phyloP scores from a whole-genome alignment of 1,140 invertebrate species.

The Lysiphlebus fabarum region DNA sequence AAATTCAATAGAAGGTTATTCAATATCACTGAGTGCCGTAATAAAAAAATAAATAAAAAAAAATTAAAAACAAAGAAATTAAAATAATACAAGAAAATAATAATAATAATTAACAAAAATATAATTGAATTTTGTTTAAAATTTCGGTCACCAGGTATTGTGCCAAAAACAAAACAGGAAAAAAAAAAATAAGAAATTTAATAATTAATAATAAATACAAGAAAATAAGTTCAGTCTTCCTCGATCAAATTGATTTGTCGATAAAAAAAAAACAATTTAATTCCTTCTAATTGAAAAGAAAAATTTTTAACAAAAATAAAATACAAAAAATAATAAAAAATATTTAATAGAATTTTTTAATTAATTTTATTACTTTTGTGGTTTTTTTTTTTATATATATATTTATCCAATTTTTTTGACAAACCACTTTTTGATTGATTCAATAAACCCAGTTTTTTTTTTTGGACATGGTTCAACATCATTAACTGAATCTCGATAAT shows the following conservation, averaged over 20 bases:
- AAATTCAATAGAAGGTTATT: too few species aligned
- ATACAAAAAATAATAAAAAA: constrained; percentile 9
- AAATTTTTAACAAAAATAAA: neutral
- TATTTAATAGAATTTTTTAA: neutral
- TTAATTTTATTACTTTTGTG: constrained; percentile 3
- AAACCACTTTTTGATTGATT: neutral
- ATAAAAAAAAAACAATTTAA: neutral
- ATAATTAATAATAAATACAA: constrained; percentile 5
- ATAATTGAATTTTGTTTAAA: too few species aligned
- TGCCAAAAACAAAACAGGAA: neutral
- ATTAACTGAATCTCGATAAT: constrained; percentile 53
- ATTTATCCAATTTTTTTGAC: neutral
- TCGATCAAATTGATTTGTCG: neutral
- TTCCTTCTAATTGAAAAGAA: neutral
- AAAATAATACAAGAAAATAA: too few species aligned
- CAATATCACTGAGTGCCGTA: too few species aligned
- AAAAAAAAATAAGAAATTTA: neutral
- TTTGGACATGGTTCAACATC: constrained; percentile 50
- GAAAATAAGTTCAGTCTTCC: constrained; percentile 5
- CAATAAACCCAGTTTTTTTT: constrained; percentile 16
- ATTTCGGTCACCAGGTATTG: too few species aligned
- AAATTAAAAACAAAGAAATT: too few species aligned
- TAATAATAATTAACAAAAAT: too few species aligned
- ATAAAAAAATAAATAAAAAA: too few species aligned
- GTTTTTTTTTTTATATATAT: neutral